phyloP scores from a whole-genome alignment of 2,797 vertebrate genomes.

The Falco rusticolus region DNA sequence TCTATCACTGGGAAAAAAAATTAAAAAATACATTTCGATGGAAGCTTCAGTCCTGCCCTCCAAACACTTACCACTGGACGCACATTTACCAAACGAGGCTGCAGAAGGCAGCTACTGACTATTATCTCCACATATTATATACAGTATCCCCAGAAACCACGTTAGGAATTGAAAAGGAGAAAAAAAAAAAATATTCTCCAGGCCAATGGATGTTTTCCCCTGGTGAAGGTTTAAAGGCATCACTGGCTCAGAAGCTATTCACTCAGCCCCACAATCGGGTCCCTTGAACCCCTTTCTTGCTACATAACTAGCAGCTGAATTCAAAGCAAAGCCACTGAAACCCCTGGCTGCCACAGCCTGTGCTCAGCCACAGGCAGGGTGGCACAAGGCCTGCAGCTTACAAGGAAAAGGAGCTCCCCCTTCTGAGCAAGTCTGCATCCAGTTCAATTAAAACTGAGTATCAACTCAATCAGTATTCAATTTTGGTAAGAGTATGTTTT shows the following conservation, averaged over 20 bases:
- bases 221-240: neutral
- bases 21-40: neutral
- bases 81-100: neutral
- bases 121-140: neutral
- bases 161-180: neutral
- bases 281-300: neutral
- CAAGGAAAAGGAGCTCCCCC: neutral
- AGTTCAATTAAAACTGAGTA: neutral
- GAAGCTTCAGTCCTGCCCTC: neutral
- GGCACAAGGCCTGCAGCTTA: neutral
- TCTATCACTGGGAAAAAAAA: neutral
- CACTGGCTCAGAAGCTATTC: neutral
- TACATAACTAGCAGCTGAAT: rapidly evolving
- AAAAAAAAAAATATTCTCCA: neutral
- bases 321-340: neutral
- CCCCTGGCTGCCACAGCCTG: neutral
- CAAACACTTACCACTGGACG: neutral
- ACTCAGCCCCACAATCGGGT: rapidly evolving
- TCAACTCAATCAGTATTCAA: rapidly evolving
- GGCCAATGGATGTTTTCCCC: neutral
- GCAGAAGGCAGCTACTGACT: neutral
- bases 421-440: neutral
- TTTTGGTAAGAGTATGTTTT: rapidly evolving
- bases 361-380: neutral
- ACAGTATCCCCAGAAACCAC: neutral